Evolutionary conservation across 2,888 invertebrate species (phyloP).

Genomic region (Andrena minutula): DNA sequence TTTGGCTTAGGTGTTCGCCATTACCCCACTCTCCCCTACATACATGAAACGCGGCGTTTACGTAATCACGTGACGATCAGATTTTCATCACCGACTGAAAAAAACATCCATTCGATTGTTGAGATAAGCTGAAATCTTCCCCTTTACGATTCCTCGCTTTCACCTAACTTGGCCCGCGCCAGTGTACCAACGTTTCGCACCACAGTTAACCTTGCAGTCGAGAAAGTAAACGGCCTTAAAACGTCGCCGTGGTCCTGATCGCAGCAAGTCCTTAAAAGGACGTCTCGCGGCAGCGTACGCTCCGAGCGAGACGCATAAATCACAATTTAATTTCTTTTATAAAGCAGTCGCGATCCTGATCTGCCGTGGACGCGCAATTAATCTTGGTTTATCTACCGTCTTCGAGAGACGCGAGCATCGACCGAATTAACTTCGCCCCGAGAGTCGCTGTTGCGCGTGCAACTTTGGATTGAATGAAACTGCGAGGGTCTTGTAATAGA

Average conservation of each 20-base stretch:
- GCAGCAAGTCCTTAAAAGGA: slow-evolving; percentile 60
- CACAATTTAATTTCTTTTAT: slow-evolving; percentile 55
- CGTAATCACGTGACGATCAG: not conserved
- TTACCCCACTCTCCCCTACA: no score
- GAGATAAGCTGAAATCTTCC: not conserved
- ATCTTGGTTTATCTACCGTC: slow-evolving; percentile 46
- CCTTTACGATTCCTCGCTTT: slow-evolving; percentile 12
- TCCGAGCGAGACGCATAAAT: slow-evolving; percentile 57
- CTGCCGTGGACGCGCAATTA: slow-evolving; percentile 50
- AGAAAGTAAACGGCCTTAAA: slow-evolving; percentile 59
- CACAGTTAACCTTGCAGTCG: slow-evolving; percentile 23
- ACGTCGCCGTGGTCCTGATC: slow-evolving; percentile 24
- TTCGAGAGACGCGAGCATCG: slow-evolving; percentile 11
- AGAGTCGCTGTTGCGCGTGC: not conserved
- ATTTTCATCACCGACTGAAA: not conserved
- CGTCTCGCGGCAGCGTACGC: slow-evolving; percentile 22
- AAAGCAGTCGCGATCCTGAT: slow-evolving; percentile 48
- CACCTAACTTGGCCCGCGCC: slow-evolving; percentile 39
- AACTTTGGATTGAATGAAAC: not conserved
- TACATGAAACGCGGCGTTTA: not conserved
- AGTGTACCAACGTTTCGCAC: slow-evolving; percentile 4
- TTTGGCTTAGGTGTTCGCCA: no score
- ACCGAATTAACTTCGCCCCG: not conserved
- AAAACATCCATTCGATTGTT: not conserved
- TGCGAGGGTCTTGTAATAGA: not conserved